Evolutionary conservation across 2,888 invertebrate species (phyloP).

Genomic region (Hirtodrosophila cameraria): DNA sequence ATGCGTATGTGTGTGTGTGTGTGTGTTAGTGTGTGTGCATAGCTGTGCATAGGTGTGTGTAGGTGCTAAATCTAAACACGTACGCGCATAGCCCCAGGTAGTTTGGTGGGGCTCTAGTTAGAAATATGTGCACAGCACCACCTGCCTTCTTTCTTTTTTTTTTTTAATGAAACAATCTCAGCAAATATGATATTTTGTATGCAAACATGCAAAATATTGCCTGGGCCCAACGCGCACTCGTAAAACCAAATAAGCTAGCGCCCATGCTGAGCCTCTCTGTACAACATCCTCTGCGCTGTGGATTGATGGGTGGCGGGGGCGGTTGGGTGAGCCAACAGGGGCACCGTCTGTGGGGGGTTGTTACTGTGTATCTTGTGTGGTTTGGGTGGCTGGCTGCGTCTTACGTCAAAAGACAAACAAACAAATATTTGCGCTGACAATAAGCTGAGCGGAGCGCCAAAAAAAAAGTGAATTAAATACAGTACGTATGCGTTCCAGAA

Average conservation of each 20-base stretch:
- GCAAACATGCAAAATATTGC: slow-evolving; percentile 79
- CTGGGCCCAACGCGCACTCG: slow-evolving; percentile 48
- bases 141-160: slow-evolving; percentile 41
- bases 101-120: slow-evolving; percentile 39
- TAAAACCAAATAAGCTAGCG: slow-evolving; percentile 66
- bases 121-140: slow-evolving; percentile 46
- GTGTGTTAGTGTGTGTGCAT: no score
- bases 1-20: background rate
- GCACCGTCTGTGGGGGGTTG: background rate
- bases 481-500: slow-evolving; percentile 17
- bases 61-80: slow-evolving; percentile 78
- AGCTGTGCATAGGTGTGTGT: slow-evolving; percentile 13
- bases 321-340: no score
- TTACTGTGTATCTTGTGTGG: slow-evolving; percentile 18
- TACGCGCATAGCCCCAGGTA: slow-evolving; percentile 57
- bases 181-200: slow-evolving; percentile 80
- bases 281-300: no score
- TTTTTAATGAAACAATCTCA: slow-evolving; percentile 79
- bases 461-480: slow-evolving; percentile 46
- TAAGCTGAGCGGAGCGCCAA: slow-evolving; percentile 49
- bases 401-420: slow-evolving; percentile 73
- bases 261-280: slow-evolving; percentile 24
- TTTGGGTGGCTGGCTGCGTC: slow-evolving; percentile 48
- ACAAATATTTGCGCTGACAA: slow-evolving; percentile 76
- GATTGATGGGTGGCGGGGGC: no score